phyloP scores from a whole-genome alignment of 1,140 invertebrate species.

The Platyura marginata region DNA sequence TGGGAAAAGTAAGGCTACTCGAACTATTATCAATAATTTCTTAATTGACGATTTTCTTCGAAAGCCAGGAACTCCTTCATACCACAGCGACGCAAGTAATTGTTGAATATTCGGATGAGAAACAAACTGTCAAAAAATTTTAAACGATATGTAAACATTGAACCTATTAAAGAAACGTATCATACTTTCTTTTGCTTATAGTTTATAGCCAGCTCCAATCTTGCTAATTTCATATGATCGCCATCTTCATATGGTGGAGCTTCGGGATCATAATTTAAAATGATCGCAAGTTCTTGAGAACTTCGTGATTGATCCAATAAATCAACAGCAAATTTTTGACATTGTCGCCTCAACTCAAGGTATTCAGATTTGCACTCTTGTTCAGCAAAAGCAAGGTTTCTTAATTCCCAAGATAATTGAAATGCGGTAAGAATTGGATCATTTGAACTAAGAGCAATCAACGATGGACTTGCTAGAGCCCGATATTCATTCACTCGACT shows the following conservation, averaged over 20 bases:
- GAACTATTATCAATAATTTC: constrained; percentile 49
- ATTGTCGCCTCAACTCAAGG: constrained; percentile 59
- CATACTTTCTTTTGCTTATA: constrained; percentile 82
- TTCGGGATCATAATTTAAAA: constrained; percentile 69
- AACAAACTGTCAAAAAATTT: constrained; percentile 45
- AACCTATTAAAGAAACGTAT: neutral
- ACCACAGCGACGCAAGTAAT: constrained; percentile 79
- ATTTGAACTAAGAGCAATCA: constrained; percentile 66
- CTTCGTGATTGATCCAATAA: constrained; percentile 75
- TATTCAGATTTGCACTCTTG: constrained; percentile 64
- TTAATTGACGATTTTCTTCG: constrained; percentile 48
- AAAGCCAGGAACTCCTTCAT: constrained; percentile 75
- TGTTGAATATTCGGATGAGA: constrained; percentile 88
- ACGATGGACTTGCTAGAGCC: constrained; percentile 76
- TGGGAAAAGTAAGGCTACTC: constrained; percentile 66
- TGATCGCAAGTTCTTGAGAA: constrained; percentile 78
- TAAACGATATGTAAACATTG: neutral
- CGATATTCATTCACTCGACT: constrained; percentile 83
- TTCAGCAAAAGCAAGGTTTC: constrained; percentile 57
- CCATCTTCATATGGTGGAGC: constrained; percentile 43
- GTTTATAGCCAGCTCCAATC: constrained; percentile 72
- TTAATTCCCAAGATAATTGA: constrained; percentile 62
- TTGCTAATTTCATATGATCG: constrained; percentile 55
- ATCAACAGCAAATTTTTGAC: constrained; percentile 81
- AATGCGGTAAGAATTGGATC: constrained; percentile 75